These are phyloP conservation scores for Pheosia tremula DNA, from an alignment of 2,888 invertebrate species.

Conservation along the genomic window DNA sequence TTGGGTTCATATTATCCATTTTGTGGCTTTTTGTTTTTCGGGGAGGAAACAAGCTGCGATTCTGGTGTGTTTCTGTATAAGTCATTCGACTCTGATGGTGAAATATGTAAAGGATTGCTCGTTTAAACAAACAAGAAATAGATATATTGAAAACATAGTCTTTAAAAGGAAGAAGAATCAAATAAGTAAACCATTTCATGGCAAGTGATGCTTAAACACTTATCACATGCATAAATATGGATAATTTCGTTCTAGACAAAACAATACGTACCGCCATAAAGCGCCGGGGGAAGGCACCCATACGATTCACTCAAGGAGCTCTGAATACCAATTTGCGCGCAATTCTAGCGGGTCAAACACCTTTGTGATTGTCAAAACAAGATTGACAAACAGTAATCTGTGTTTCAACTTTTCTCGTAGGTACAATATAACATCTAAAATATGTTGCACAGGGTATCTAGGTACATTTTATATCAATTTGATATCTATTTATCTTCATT, in stretches of 20 bases:
- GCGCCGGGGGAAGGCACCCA: not conserved
- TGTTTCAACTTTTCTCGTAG: conserved; percentile 19
- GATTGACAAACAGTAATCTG: conserved; percentile 19
- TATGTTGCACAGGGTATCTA: no score
- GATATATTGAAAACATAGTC: not conserved
- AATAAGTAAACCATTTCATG: not conserved
- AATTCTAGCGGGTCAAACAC: conserved; percentile 35
- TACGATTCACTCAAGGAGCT: conserved; percentile 4
- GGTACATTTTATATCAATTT: no score
- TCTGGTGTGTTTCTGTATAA: not conserved
- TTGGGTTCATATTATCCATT: not conserved
- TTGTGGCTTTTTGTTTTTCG: no score
- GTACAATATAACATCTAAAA: not conserved
- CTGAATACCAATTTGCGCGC: conserved; percentile 35
- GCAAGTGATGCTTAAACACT: not conserved
- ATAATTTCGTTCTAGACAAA: not conserved
- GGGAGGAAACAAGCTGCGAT: no score
- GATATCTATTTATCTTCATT: no score
- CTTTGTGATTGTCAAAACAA: conserved; percentile 33
- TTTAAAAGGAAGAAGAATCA: not conserved
- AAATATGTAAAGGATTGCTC: no score
- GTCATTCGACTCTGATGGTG: no score
- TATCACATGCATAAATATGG: not conserved
- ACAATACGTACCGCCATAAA: not conserved
- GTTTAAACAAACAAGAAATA: not conserved